Percentiles rank a stretch among this genome's conserved stretches.
These are phyloP conservation scores for Andrena flavipes DNA, from an alignment of 2,888 invertebrate species.

Conservation along the genomic window DNA sequence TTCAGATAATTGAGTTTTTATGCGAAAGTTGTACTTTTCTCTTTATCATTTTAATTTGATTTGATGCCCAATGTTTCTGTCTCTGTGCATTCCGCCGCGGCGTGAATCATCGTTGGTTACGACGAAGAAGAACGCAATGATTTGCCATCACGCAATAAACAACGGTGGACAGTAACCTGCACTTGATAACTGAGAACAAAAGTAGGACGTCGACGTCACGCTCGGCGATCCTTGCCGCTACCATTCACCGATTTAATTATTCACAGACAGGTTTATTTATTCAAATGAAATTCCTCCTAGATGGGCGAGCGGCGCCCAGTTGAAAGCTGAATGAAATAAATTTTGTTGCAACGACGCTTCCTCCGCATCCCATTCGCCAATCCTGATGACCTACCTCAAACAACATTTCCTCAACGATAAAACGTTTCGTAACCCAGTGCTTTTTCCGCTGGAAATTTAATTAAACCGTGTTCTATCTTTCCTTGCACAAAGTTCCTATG, in stretches of 20 bases:
- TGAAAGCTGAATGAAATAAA: constrained; percentile 37
- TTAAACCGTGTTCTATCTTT: not conserved
- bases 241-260: constrained; percentile 54
- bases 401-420: not conserved
- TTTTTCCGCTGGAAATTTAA: not conserved
- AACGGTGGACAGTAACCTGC: constrained; percentile 27
- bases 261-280: constrained; percentile 54
- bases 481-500: not conserved
- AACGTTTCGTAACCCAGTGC: not conserved
- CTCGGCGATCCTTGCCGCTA: constrained; percentile 41
- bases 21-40: not conserved
- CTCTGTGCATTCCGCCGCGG: not conserved
- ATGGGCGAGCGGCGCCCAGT: constrained; percentile 24
- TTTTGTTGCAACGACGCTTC: constrained; percentile 24
- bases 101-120: not conserved
- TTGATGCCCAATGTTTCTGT: not conserved
- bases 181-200: constrained; percentile 54
- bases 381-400: constrained; percentile 41
- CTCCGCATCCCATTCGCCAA: not conserved
- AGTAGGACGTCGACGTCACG: constrained; percentile 68
- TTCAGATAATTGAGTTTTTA: too few species aligned
- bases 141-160: constrained; percentile 25
- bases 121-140: constrained; percentile 23
- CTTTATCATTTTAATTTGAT: not conserved
- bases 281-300: constrained; percentile 54